These are phyloP conservation scores for Lymantria monacha DNA, from an alignment of 2,888 invertebrate genomes.

Conservation along the genomic window DNA sequence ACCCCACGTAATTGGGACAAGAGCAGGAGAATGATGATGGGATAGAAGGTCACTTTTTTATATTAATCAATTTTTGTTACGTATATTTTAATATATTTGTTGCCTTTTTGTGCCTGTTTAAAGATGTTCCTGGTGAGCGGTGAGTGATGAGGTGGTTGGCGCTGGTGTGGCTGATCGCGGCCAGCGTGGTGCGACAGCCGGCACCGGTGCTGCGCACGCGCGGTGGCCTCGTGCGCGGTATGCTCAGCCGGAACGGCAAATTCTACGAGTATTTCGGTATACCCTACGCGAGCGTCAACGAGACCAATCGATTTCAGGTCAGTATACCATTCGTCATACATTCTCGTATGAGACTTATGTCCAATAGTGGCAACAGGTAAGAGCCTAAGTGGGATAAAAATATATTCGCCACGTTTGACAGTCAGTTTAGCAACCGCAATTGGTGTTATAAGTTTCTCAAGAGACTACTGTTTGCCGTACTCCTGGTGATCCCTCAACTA, in stretches of 20 bases:
- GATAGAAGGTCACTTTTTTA: no score
- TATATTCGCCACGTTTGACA: no score
- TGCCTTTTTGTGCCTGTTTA: neutral
- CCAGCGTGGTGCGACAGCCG: conserved; percentile 60
- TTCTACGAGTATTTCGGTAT: conserved; percentile 68
- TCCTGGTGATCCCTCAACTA: no score
- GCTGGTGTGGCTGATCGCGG: conserved; percentile 56
- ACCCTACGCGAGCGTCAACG: conserved; percentile 64
- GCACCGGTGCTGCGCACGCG: conserved; percentile 56
- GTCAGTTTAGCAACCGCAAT: no score
- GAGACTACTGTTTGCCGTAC: no score
- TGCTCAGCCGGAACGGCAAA: conserved; percentile 55
- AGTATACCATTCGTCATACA: neutral
- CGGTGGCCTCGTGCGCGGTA: conserved; percentile 59
- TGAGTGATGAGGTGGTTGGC: conserved; percentile 63
- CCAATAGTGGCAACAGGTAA: neutral
- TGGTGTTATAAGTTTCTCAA: no score
- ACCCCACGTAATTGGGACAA: no score
- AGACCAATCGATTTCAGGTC: conserved; percentile 66
- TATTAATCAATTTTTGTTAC: no score
- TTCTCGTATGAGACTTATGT: neutral
- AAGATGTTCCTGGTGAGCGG: conserved; percentile 5
- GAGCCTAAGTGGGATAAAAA: no score
- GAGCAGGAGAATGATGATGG: no score
- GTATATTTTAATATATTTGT: no score